These are phyloP conservation scores for Diplodus sargus DNA, from an alignment of 2,797 vertebrate species.

Conservation along the genomic window DNA sequence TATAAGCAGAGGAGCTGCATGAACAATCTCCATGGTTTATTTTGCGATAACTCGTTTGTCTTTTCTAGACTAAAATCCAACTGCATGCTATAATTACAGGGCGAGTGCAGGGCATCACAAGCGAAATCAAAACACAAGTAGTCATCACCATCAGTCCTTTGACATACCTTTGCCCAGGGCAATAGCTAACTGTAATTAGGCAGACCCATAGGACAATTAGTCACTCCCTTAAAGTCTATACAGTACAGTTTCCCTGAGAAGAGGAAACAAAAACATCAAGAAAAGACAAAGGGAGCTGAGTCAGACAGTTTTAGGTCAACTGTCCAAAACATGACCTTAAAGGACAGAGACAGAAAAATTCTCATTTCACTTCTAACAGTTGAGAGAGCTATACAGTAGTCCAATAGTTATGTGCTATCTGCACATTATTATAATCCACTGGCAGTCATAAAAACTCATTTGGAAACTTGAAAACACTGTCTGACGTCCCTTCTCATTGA, in stretches of 20 bases:
- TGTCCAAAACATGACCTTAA: neutral
- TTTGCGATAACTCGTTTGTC: neutral
- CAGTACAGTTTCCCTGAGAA: conserved; percentile 22
- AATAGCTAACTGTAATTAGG: conserved; percentile 67
- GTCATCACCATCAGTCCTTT: conserved; percentile 63
- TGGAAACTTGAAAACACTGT: neutral
- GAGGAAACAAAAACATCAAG: neutral
- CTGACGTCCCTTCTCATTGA: neutral
- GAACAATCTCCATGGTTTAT: neutral
- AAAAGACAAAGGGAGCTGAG: conserved; percentile 1
- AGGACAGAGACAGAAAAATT: neutral
- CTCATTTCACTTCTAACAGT: neutral
- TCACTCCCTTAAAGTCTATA: conserved; percentile 29
- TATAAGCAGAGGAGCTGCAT: conserved; percentile 17
- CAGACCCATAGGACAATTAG: conserved; percentile 56
- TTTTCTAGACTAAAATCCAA: conserved; percentile 45
- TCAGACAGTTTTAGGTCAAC: neutral
- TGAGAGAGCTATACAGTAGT: neutral
- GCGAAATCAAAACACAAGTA: conserved; percentile 69
- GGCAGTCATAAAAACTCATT: neutral
- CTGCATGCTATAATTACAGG: conserved; percentile 71
- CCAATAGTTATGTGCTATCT: neutral
- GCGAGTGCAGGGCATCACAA: conserved; percentile 34
- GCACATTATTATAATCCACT: neutral
- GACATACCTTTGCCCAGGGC: conserved; percentile 69